A percentile compares a stretch with the other conserved stretches of the same genome.
These are phyloP conservation scores for Apodemia hepburni DNA, from an alignment of 2,888 invertebrate genomes.

Conservation along the genomic window DNA sequence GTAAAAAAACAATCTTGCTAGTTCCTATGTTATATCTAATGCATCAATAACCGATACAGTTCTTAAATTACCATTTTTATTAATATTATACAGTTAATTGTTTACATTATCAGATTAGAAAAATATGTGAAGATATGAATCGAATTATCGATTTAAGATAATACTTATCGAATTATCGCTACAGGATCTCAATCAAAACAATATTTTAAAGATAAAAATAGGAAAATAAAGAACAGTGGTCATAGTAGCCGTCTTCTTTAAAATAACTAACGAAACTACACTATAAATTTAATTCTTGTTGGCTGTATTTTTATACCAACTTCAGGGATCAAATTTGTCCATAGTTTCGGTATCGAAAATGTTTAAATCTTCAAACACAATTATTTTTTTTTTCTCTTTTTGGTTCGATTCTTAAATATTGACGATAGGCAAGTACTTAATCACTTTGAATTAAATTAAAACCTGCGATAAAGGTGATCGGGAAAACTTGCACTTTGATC, in stretches of 20 bases:
- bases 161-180: background rate
- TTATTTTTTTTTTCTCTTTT: too few species aligned
- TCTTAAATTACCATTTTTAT: background rate
- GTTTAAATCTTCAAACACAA: too few species aligned
- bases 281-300: too few species aligned
- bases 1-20: constrained; percentile 41
- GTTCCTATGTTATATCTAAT: constrained; percentile 44
- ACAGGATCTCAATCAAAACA: background rate
- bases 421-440: too few species aligned
- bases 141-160: background rate
- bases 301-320: too few species aligned
- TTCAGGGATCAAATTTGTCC: too few species aligned
- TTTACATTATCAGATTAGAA: constrained; percentile 6
- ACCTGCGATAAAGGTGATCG: too few species aligned
- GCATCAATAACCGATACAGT: background rate
- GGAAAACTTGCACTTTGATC: too few species aligned
- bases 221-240: constrained; percentile 1
- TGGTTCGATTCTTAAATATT: too few species aligned
- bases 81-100: background rate
- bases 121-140: background rate
- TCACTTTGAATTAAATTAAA: too few species aligned
- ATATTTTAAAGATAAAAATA: background rate
- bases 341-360: too few species aligned
- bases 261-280: too few species aligned
- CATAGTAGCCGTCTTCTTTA: background rate